Percentiles rank a stretch among this genome's conserved stretches.
These are phyloP conservation scores for Calliopum simillimum DNA, from an alignment of 2,888 invertebrate species.

Conservation along the genomic window DNA sequence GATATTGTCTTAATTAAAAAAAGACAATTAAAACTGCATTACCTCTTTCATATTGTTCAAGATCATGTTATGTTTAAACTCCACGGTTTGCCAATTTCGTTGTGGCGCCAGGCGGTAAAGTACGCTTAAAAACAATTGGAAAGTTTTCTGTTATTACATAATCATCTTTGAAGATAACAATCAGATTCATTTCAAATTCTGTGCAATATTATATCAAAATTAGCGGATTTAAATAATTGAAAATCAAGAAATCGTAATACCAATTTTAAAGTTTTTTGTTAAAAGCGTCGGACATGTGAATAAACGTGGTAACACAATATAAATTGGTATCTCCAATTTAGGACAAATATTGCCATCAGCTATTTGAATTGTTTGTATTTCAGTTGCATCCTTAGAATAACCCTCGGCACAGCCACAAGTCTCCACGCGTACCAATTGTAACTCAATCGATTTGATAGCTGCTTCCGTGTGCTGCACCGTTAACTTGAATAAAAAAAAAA, in stretches of 20 bases:
- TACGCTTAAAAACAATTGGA: slow-evolving; percentile 67
- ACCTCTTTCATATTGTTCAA: too few species aligned
- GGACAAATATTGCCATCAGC: slow-evolving; percentile 91
- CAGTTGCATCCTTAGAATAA: slow-evolving; percentile 94
- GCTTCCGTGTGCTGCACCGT: slow-evolving; percentile 84
- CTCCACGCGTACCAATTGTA: slow-evolving; percentile 94
- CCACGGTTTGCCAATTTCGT: slow-evolving; percentile 47
- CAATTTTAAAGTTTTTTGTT: slow-evolving; percentile 94
- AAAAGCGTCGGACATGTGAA: slow-evolving; percentile 94
- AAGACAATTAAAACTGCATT: too few species aligned
- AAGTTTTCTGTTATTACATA: slow-evolving; percentile 95
- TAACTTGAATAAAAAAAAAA: slow-evolving; percentile 68
- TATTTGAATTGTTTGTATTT: slow-evolving; percentile 98
- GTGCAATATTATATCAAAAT: slow-evolving; percentile 51
- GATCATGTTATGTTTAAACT: slow-evolving; percentile 34
- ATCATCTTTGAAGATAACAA: slow-evolving; percentile 92
- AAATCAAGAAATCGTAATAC: slow-evolving; percentile 69
- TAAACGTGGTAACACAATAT: slow-evolving; percentile 94
- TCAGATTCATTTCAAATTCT: slow-evolving; percentile 96
- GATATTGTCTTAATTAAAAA: too few species aligned
- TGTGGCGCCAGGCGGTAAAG: slow-evolving; percentile 46
- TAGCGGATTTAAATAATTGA: slow-evolving; percentile 21
- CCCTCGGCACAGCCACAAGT: slow-evolving; percentile 95
- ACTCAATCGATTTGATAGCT: slow-evolving; percentile 90
- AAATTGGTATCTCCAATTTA: slow-evolving; percentile 86